These are phyloP conservation scores for Acanthurus tractus DNA, from an alignment of 2,797 vertebrate genomes.

Conservation along the genomic window DNA sequence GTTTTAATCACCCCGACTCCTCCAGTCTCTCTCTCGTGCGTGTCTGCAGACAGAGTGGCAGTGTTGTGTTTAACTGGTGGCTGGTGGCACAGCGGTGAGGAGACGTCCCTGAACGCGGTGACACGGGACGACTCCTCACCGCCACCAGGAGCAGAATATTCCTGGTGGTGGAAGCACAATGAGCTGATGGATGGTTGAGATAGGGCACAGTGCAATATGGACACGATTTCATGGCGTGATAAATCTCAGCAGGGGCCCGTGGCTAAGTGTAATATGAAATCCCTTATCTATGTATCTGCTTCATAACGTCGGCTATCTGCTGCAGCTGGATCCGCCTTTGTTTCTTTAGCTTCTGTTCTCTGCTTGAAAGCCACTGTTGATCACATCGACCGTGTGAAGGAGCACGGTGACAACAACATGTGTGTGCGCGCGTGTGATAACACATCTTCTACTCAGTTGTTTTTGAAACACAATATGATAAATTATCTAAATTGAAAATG, in stretches of 20 bases:
- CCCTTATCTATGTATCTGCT: slow-evolving; percentile 84
- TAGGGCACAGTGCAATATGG: slow-evolving; percentile 85
- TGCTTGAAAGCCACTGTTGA: slow-evolving; percentile 68
- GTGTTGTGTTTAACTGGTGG: slow-evolving; percentile 45
- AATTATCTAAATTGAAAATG: slow-evolving; percentile 76
- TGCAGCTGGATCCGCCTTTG: slow-evolving; percentile 74
- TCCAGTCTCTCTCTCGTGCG: slow-evolving; percentile 18
- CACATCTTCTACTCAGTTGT: slow-evolving; percentile 57
- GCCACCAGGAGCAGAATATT: slow-evolving; percentile 72
- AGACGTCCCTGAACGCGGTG: slow-evolving; percentile 57
- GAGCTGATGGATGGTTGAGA: slow-evolving; percentile 85
- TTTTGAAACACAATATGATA: slow-evolving; percentile 71
- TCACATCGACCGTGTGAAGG: slow-evolving; percentile 60
- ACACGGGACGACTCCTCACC: slow-evolving; percentile 59
- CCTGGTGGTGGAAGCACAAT: slow-evolving; percentile 74
- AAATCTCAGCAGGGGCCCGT: slow-evolving; percentile 82
- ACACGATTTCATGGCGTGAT: slow-evolving; percentile 88
- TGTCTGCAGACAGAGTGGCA: slow-evolving; percentile 40
- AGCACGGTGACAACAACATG: slow-evolving; percentile 57
- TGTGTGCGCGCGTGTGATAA: slow-evolving; percentile 29
- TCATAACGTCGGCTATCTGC: slow-evolving; percentile 79
- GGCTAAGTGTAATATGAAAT: slow-evolving; percentile 88
- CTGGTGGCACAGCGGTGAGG: slow-evolving; percentile 51
- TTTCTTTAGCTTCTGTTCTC: slow-evolving; percentile 71
- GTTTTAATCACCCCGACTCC: slow-evolving; percentile 52